These are phyloP conservation scores for Nemopilema nomurai DNA, from an alignment of 30 jellyfish, hydroid and myxozoan species.

Conservation along the genomic window DNA sequence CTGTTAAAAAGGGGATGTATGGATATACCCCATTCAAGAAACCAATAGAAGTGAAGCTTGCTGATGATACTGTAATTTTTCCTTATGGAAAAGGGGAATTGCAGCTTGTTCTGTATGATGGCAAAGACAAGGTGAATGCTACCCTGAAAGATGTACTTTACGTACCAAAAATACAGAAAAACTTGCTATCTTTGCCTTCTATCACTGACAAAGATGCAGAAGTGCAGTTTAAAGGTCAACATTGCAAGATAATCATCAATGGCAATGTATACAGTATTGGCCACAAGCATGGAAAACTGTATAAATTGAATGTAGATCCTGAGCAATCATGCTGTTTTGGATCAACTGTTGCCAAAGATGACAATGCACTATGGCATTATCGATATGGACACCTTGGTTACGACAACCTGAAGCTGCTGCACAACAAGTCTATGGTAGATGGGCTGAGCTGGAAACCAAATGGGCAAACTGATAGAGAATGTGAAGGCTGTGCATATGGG, in stretches of 20 bases:
- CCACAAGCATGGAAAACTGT: slow-evolving; percentile 51
- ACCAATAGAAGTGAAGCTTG: slow-evolving; percentile 37
- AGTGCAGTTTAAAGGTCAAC: slow-evolving; percentile 24
- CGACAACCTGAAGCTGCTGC: slow-evolving; percentile 40
- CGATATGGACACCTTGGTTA: slow-evolving; percentile 62
- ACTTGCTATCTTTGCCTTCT: slow-evolving; percentile 38
- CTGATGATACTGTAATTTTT: slow-evolving; percentile 29
- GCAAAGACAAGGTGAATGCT: slow-evolving; percentile 22
- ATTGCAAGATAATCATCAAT: slow-evolving; percentile 14
- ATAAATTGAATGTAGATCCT: slow-evolving; percentile 12
- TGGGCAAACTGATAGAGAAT: slow-evolving; percentile 21
- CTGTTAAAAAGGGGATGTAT: slow-evolving; percentile 12
- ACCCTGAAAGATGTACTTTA: slow-evolving; percentile 45
- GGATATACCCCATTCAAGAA: neutral
- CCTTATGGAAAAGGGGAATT: slow-evolving; percentile 54
- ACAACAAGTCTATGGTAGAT: slow-evolving; percentile 16
- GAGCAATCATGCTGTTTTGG: no score
- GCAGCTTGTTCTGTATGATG: slow-evolving; percentile 14
- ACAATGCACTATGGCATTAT: slow-evolving; percentile 34
- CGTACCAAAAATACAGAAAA: slow-evolving; percentile 34
- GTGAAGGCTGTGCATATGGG: slow-evolving; percentile 72
- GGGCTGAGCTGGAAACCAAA: slow-evolving; percentile 14
- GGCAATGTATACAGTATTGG: slow-evolving; percentile 24
- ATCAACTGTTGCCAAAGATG: neutral
- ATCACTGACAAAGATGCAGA: slow-evolving; percentile 50